These are phyloP conservation scores for Blastobasis adustella DNA, from an alignment of 2,888 invertebrate species.

Conservation along the genomic window DNA sequence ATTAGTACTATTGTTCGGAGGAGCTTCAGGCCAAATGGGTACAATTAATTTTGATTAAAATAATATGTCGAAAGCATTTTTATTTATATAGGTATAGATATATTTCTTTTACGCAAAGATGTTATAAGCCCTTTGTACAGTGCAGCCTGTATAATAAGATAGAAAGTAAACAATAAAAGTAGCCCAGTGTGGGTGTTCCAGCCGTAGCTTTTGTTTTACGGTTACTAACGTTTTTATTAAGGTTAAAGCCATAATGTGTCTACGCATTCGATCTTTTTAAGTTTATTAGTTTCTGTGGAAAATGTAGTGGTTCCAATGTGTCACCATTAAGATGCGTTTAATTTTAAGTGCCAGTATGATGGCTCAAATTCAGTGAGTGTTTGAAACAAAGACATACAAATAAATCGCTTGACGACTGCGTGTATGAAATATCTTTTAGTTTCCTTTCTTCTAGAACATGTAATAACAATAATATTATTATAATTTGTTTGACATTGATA, in stretches of 20 bases:
- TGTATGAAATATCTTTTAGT: no score
- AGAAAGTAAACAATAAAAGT: slow-evolving; percentile 35
- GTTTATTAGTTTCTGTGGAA: not conserved
- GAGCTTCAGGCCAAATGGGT: not conserved
- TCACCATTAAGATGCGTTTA: no score
- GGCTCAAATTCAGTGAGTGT: no score
- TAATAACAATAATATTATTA: no score
- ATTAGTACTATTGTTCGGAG: no score
- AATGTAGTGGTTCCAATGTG: no score
- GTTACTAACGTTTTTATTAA: slow-evolving; percentile 44
- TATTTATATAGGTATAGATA: not conserved
- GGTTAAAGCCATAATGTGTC: slow-evolving; percentile 31
- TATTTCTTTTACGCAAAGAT: not conserved
- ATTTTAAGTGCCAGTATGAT: no score
- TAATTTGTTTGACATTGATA: no score
- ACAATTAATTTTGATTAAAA: not conserved
- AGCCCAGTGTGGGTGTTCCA: slow-evolving; percentile 44
- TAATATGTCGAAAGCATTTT: not conserved
- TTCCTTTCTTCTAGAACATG: no score
- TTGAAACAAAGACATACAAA: no score
- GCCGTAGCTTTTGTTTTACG: slow-evolving; percentile 47
- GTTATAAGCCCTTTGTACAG: not conserved
- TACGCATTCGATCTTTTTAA: not conserved
- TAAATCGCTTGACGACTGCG: no score
- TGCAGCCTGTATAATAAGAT: slow-evolving; percentile 15